These are phyloP conservation scores for Tangara arthus DNA, from an alignment of 2,797 vertebrate species.

Conservation along the genomic window DNA sequence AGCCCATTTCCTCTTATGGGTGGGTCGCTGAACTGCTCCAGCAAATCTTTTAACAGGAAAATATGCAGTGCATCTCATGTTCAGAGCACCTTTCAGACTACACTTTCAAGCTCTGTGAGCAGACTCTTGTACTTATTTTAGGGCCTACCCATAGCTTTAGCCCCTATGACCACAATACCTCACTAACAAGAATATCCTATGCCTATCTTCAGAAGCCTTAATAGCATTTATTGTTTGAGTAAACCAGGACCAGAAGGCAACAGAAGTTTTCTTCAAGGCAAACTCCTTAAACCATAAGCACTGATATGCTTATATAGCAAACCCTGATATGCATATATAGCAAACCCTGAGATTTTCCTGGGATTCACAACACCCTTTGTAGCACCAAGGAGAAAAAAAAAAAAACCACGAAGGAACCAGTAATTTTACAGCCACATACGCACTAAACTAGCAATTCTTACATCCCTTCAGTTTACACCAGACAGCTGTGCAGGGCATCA, in stretches of 20 bases:
- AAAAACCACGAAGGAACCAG: background rate
- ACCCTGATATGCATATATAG: accelerated
- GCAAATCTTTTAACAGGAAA: background rate
- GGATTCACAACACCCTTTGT: background rate
- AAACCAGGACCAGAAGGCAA: accelerated
- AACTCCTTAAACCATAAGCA: background rate
- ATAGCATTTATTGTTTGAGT: no score
- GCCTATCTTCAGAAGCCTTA: accelerated
- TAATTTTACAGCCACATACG: accelerated
- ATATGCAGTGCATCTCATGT: accelerated
- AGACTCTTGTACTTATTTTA: background rate
- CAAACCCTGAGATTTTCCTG: background rate
- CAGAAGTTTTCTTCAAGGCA: background rate
- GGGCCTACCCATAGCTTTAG: background rate
- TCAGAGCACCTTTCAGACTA: background rate
- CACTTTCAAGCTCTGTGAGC: background rate
- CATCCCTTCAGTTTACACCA: accelerated
- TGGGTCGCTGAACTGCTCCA: background rate
- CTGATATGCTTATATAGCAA: accelerated
- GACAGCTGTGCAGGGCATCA: accelerated
- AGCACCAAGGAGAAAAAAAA: accelerated
- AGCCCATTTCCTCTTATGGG: background rate
- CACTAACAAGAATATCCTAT: background rate
- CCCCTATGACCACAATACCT: accelerated
- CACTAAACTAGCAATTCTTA: accelerated